Percentiles rank a stretch among this genome's conserved stretches.
Conservation (phyloP, 2,113 vertebrate genomes). For the Leptocoma aspasia region DNA sequence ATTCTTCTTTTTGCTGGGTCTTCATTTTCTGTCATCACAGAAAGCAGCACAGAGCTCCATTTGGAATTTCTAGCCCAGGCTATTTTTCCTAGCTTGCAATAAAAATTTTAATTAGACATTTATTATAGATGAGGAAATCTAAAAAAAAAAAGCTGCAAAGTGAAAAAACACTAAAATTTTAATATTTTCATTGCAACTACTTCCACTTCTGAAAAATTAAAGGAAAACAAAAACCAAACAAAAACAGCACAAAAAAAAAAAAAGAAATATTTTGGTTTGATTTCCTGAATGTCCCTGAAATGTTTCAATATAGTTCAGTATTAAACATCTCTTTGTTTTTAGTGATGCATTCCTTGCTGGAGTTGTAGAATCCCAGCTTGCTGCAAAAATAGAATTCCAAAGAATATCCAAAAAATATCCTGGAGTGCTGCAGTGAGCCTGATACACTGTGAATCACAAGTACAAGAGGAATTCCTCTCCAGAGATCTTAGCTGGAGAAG, state of each 20-base stretch:
- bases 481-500: neutral
- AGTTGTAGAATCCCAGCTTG: neutral
- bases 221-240: neutral
- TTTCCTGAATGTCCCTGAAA: neutral
- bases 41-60: neutral
- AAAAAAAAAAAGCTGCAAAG: neutral
- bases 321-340: neutral
- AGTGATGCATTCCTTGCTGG: neutral
- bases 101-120: neutral
- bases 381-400: neutral
- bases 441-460: neutral
- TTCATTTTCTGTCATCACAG: neutral
- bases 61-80: neutral
- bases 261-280: neutral
- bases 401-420: neutral
- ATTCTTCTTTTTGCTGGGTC: neutral
- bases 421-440: neutral
- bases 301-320: neutral
- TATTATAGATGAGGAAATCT: neutral
- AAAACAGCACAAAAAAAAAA: neutral
- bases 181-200: neutral
- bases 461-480: neutral
- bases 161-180: neutral
- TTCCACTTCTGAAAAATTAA: neutral
- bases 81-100: neutral